Percentiles rank a stretch among this genome's conserved stretches.
phyloP scores from a whole-genome alignment of 1,140 invertebrate species.

The Apis cerana region DNA sequence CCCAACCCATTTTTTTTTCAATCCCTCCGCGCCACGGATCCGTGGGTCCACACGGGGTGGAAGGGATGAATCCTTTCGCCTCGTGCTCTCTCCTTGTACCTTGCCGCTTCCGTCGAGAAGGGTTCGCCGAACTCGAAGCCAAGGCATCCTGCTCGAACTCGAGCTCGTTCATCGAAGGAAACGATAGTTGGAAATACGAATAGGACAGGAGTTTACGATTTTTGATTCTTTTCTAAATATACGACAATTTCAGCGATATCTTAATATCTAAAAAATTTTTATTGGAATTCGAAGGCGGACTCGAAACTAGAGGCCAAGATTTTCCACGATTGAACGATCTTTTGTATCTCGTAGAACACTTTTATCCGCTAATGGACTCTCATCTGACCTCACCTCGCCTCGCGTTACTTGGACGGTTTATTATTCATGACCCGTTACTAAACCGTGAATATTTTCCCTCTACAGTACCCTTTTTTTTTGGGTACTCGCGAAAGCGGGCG shows the following conservation, averaged over 20 bases:
- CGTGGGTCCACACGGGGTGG: slow-evolving; percentile 62
- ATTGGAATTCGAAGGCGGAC: neutral
- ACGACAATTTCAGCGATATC: too few species aligned
- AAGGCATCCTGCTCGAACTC: neutral
- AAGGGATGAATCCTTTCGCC: slow-evolving; percentile 75
- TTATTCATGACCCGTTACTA: slow-evolving; percentile 62
- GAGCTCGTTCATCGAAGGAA: neutral
- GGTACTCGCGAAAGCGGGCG: slow-evolving; percentile 37
- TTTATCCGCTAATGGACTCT: slow-evolving; percentile 51
- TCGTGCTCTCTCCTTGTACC: slow-evolving; percentile 65
- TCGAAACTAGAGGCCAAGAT: neutral
- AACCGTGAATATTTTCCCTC: slow-evolving; percentile 56
- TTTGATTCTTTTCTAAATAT: too few species aligned
- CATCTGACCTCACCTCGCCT: slow-evolving; percentile 40
- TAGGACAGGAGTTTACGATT: too few species aligned
- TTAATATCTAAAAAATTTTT: too few species aligned
- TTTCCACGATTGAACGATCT: neutral
- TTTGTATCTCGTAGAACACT: slow-evolving; percentile 12
- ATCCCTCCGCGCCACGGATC: slow-evolving; percentile 72
- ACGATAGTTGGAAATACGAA: neutral
- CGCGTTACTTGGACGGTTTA: slow-evolving; percentile 42
- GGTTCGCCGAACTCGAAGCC: slow-evolving; percentile 48
- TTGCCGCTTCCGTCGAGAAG: slow-evolving; percentile 37
- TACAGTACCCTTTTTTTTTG: slow-evolving; percentile 49
- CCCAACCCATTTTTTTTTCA: slow-evolving; percentile 75